Evolutionary conservation across 2,888 invertebrate genomes (phyloP).

Genomic region (Hipparchia sbordonii): DNA sequence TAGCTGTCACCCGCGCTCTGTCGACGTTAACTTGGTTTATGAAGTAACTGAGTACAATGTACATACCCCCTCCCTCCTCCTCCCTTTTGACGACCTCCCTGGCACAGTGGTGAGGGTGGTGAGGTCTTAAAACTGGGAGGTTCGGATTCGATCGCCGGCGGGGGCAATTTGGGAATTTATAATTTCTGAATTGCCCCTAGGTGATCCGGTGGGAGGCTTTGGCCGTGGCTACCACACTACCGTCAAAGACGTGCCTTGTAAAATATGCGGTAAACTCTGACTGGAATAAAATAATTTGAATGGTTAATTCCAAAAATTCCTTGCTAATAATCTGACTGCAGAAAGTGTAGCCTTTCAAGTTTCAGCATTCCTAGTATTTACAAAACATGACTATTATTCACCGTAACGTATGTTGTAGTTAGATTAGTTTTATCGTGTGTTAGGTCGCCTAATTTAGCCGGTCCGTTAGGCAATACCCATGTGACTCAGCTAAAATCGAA

Average conservation of each 20-base stretch:
- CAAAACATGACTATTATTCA: constrained; percentile 50
- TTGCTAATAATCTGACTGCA: not conserved
- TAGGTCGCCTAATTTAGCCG: constrained; percentile 35
- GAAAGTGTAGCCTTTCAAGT: constrained; percentile 17
- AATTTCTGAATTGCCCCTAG: too few relatives aligned
- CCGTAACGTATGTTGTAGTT: constrained; percentile 37
- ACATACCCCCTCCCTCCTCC: too few relatives aligned
- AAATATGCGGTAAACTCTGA: not conserved
- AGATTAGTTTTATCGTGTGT: constrained; percentile 42
- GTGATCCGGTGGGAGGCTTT: too few relatives aligned
- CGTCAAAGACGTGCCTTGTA: not conserved
- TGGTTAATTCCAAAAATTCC: not conserved
- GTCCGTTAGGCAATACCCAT: constrained; percentile 27
- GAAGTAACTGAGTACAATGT: too few relatives aligned
- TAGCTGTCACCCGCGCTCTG: not conserved
- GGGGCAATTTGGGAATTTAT: too few relatives aligned
- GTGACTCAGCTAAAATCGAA: constrained; percentile 29
- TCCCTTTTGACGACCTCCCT: too few relatives aligned
- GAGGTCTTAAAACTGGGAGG: too few relatives aligned
- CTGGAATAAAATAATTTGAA: not conserved
- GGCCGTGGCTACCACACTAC: too few relatives aligned
- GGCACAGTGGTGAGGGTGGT: too few relatives aligned
- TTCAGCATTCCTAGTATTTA: constrained; percentile 43
- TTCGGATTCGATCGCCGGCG: too few relatives aligned
- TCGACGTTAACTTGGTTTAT: too few relatives aligned